Evolutionary conservation across 1,140 invertebrate species (phyloP).

Genomic region (Bactericera cockerelli): DNA sequence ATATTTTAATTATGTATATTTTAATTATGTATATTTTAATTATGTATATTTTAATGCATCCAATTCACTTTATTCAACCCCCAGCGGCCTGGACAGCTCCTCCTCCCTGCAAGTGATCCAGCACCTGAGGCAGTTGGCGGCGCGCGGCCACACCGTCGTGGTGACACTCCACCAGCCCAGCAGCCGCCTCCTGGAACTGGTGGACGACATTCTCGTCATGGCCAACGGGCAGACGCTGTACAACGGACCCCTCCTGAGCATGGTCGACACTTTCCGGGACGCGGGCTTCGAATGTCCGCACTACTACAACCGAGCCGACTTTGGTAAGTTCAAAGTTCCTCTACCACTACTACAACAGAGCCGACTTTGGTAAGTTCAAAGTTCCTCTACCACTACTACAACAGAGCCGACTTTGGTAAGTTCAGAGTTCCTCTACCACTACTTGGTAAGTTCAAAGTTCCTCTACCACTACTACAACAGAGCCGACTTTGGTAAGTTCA

Average conservation of each 20-base stretch:
- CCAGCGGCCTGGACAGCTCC: constrained; percentile 57
- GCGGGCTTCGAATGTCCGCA: constrained; percentile 41
- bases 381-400: too few relatives aligned
- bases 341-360: too few relatives aligned
- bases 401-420: too few relatives aligned
- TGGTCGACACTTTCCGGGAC: constrained; percentile 33
- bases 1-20: too few relatives aligned
- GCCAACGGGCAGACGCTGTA: constrained; percentile 40
- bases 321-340: constrained; percentile 40
- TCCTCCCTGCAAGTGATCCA: constrained; percentile 52
- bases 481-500: too few relatives aligned
- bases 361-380: too few relatives aligned
- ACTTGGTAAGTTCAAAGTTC: too few relatives aligned
- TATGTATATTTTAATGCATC: too few relatives aligned
- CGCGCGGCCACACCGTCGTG: constrained; percentile 57
- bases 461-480: too few relatives aligned
- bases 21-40: too few relatives aligned
- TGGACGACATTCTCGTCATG: constrained; percentile 45
- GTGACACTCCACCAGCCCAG: constrained; percentile 83
- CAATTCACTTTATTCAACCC: too few relatives aligned
- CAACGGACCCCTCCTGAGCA: constrained; percentile 35
- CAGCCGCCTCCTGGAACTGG: constrained; percentile 58
- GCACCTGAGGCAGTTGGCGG: constrained; percentile 47
- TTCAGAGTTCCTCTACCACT: too few relatives aligned
- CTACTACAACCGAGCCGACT: constrained; percentile 53